Percentiles rank a stretch among this genome's conserved stretches.
phyloP scores from a whole-genome alignment of 2,888 invertebrate genomes.

The Hecatera dysodea region DNA sequence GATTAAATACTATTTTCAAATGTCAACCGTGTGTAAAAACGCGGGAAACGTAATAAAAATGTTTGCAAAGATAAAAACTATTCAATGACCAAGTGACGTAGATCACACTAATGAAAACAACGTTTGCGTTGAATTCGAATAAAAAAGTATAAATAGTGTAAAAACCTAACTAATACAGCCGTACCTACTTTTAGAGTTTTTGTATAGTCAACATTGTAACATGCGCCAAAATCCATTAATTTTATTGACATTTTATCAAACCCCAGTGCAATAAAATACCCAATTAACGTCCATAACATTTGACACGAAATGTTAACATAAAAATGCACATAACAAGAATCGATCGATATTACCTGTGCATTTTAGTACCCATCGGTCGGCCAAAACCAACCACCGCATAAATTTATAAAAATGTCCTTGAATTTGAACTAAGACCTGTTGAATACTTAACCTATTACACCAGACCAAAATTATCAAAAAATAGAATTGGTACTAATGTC shows the following conservation, averaged over 20 bases:
- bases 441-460: conserved; percentile 49
- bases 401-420: conserved; percentile 50
- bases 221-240: conserved; percentile 7
- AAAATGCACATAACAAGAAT: conserved; percentile 50
- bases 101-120: background rate
- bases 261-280: conserved; percentile 11
- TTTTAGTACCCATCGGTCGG: conserved; percentile 36
- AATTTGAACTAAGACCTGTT: conserved; percentile 54
- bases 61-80: background rate
- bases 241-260: conserved; percentile 27
- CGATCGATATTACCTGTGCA: conserved; percentile 57
- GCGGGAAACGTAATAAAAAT: background rate
- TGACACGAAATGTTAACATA: conserved; percentile 36
- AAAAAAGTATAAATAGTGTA: background rate
- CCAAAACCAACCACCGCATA: conserved; percentile 27
- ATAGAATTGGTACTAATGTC: conserved; percentile 61
- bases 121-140: background rate
- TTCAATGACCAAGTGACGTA: background rate
- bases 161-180: background rate
- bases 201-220: background rate
- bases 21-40: background rate
- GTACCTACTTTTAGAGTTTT: background rate
- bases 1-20: conserved; percentile 1
- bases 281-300: conserved; percentile 33
- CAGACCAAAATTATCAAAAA: conserved; percentile 56